Base-by-base conservation (phyloP, 1,140 invertebrate species). In the Trichonephila inaurata region DNA sequence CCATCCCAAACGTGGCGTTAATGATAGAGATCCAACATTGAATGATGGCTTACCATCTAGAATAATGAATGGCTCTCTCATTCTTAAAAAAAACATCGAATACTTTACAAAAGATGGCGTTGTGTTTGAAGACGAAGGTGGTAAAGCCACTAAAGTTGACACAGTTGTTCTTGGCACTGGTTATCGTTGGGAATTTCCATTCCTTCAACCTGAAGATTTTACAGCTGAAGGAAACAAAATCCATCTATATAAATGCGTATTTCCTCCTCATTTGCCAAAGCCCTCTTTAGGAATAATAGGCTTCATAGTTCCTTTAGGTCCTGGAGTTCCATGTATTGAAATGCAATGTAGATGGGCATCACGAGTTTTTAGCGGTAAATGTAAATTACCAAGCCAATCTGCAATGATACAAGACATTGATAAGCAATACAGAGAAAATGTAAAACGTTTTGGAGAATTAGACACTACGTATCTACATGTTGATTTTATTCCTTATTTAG, bases 21-120 rank as follows among this genome's bases (percentile, higher is more conserved):
- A 95, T 24, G 94, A 95, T n/a, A 96, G 96, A 83, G 96, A 96
- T 94, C 96, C 96, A 8, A 96, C 96, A 33, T 96, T 97, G 18
- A 97, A 96, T 94, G 96, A 97, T 94, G 96, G 96, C n/a, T 94
- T 97, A 10, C 96, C 96, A 6, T 95, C 96, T 92, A 95, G 96
- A 58, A 95, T 97, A 21, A 95, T 96, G 92, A 95, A 72, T n/a
- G 94, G 89, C 40, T 61, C 95, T 16, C 95, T 96, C 51, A 95
- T 95, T 24, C 94, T 96, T 66, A 95, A 96, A 94, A 95, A 95
- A 60, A 95, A 96, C 87, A 94, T 96, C 18, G 94, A 95, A 40
- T 90, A 69, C 24, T 95, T 96, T 92, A 95, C 95, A 21, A 94
- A 94, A 94, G 93, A 95, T 16, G 94, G 93, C 14, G 95, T 96